These are phyloP conservation scores for Callaeas wilsoni DNA, from an alignment of 2,113 vertebrate genomes.

Conservation along the genomic window DNA sequence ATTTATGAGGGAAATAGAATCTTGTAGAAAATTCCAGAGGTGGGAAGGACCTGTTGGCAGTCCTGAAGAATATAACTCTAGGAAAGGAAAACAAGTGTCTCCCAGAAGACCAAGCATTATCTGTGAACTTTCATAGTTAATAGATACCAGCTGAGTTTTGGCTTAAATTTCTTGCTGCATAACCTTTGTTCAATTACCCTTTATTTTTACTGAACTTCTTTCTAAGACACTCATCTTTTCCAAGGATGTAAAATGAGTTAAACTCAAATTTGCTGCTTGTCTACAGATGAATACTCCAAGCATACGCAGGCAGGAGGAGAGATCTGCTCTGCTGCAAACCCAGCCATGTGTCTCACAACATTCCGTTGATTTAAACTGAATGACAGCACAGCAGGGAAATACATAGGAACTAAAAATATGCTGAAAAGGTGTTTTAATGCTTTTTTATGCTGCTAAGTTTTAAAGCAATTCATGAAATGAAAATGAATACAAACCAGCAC, in stretches of 20 bases:
- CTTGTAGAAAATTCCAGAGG: constrained; percentile 13
- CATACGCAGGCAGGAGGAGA: background rate
- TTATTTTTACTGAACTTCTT: background rate
- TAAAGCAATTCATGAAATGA: constrained; percentile 57
- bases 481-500: constrained; percentile 55
- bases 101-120: background rate
- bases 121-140: background rate
- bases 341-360: constrained; percentile 13
- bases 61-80: background rate
- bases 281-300: background rate
- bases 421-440: constrained; percentile 36
- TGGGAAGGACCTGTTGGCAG: background rate
- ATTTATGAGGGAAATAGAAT: background rate
- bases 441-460: constrained; percentile 48
- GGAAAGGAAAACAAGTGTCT: background rate
- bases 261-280: background rate
- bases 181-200: background rate
- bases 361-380: constrained; percentile 26
- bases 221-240: background rate
- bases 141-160: constrained; percentile 8
- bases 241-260: background rate
- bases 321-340: background rate
- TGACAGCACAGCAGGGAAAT: constrained; percentile 52
- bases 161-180: background rate
- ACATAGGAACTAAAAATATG: constrained; percentile 11